Conservation (phyloP, 2,113 vertebrate species). For the Chloropsis cyanopogon region DNA sequence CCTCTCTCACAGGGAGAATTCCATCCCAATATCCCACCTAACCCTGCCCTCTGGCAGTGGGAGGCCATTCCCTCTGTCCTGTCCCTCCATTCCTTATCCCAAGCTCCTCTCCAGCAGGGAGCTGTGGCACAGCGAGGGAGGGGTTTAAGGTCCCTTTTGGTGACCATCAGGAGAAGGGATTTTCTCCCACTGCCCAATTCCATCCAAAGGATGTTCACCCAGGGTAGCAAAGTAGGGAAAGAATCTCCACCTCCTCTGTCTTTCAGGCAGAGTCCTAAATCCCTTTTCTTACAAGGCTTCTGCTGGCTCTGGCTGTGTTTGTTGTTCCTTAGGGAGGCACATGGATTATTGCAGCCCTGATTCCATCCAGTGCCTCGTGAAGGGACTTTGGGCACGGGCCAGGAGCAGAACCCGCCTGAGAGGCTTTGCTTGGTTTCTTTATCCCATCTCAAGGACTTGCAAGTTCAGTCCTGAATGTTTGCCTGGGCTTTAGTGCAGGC, state of each 20-base stretch:
- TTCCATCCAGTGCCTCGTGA: slow-evolving; percentile 33
- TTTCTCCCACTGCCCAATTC: neutral
- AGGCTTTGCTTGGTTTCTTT: neutral
- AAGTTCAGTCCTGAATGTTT: slow-evolving; percentile 18
- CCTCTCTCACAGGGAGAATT: neutral
- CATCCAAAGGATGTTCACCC: neutral
- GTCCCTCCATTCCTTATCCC: neutral
- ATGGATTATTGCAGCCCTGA: slow-evolving; percentile 5
- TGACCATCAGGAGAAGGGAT: neutral
- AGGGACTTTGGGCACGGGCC: neutral
- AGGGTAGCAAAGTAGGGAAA: neutral
- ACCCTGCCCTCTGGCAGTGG: neutral
- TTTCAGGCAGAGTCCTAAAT: neutral
- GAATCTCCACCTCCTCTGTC: neutral
- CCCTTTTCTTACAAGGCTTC: neutral
- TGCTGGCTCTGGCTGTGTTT: neutral
- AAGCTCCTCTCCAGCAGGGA: neutral
- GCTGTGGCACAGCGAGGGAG: neutral
- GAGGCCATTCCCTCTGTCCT: neutral
- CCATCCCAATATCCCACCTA: neutral
- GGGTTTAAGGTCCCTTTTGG: too few relatives aligned
- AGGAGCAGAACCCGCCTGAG: neutral
- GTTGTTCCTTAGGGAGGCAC: neutral
- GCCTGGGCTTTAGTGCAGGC: neutral
- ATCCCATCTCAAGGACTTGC: neutral